These are phyloP conservation scores for Ictalurus punctatus DNA, from an alignment of 2,113 vertebrate genomes.

Conservation along the genomic window DNA sequence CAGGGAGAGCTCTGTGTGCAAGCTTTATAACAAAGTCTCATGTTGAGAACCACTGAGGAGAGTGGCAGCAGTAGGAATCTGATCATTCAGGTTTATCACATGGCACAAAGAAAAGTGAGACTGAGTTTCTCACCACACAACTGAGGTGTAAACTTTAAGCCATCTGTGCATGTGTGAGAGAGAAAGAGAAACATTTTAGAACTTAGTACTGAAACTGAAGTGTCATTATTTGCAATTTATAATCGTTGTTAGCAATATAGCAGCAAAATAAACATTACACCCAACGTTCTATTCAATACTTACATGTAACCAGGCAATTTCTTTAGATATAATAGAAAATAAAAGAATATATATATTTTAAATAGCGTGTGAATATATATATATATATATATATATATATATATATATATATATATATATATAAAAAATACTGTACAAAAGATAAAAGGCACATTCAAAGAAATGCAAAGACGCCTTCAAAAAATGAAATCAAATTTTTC, in stretches of 20 bases:
- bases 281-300: not conserved
- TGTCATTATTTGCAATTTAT: not conserved
- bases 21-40: conserved; percentile 39
- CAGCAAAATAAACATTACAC: not conserved
- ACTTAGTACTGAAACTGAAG: not conserved
- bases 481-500: too few species aligned
- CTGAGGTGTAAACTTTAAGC: conserved; percentile 17
- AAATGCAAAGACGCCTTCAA: too few species aligned
- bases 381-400: too few species aligned
- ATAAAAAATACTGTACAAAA: too few species aligned
- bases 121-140: conserved; percentile 8
- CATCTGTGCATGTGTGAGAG: conserved; percentile 4
- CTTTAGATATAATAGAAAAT: not conserved
- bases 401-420: not conserved
- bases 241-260: not conserved
- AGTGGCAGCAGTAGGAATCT: conserved; percentile 14
- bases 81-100: conserved; percentile 19
- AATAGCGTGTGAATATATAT: not conserved
- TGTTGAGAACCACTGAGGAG: conserved; percentile 16
- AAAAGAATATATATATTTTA: not conserved
- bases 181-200: not conserved
- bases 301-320: not conserved
- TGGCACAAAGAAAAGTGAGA: conserved; percentile 34
- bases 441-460: too few species aligned
- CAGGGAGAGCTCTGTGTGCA: conserved; percentile 42